Percentiles rank a stretch among this genome's conserved stretches.
Evolutionary conservation across 2,797 vertebrate species (phyloP).

Genomic region (Tenualosa ilisha): DNA sequence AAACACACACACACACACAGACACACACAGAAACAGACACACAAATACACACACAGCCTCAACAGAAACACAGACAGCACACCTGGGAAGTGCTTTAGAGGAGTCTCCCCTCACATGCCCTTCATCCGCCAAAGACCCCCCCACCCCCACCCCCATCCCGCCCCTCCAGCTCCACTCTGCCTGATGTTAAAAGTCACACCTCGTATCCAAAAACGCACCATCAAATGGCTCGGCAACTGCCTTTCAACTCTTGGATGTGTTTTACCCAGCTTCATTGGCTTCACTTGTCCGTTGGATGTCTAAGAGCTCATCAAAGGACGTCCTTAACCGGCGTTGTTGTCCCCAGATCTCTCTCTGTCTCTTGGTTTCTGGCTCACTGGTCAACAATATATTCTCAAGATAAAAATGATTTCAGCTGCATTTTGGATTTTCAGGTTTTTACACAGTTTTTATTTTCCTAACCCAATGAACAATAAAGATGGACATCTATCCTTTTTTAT

Average conservation of each 20-base stretch:
- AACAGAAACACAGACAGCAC: constrained; percentile 2
- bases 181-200: constrained; percentile 23
- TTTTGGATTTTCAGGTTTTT: background rate
- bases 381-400: background rate
- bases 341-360: background rate
- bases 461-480: too few species aligned
- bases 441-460: too few species aligned
- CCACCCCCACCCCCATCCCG: background rate
- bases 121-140: background rate
- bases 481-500: too few species aligned
- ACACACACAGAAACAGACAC: background rate
- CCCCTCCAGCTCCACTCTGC: background rate
- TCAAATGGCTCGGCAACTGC: background rate
- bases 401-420: background rate
- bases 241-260: constrained; percentile 1
- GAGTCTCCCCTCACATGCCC: background rate
- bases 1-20: background rate
- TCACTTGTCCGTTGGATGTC: background rate
- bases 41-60: background rate
- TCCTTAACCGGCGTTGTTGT: background rate
- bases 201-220: constrained; percentile 9
- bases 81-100: constrained; percentile 11
- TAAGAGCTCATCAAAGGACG: constrained; percentile 2
- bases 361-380: background rate
- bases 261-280: background rate